A percentile compares a stretch with the other conserved stretches of the same genome.
These are phyloP conservation scores for Mesoligia furuncula DNA, from an alignment of 2,888 invertebrate genomes.

Conservation along the genomic window DNA sequence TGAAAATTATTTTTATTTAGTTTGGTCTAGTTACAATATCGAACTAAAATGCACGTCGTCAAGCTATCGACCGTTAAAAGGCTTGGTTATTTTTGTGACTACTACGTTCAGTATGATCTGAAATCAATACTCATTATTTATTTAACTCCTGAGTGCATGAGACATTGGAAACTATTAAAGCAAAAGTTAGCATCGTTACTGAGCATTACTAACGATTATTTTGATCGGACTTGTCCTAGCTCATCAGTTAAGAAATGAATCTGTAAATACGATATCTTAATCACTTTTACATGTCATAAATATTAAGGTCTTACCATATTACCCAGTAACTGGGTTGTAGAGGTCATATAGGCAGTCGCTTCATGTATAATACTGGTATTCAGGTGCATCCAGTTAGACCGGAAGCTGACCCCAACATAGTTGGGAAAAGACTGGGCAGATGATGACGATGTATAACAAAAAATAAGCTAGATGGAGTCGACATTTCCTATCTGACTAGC, in stretches of 20 bases:
- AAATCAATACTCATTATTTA: slow-evolving; percentile 32
- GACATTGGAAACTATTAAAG: not conserved
- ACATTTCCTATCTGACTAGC: not conserved
- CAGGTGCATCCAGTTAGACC: no score
- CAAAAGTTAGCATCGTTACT: not conserved
- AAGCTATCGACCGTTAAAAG: slow-evolving; percentile 9
- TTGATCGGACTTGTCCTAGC: not conserved
- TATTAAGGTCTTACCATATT: not conserved
- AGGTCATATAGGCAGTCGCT: no score
- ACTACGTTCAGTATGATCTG: not conserved
- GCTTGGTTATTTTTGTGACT: not conserved
- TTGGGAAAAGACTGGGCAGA: no score
- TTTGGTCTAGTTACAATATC: no score
- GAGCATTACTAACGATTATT: not conserved
- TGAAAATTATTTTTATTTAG: no score
- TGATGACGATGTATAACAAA: no score
- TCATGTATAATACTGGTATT: no score
- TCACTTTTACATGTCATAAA: not conserved
- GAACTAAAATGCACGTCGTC: no score
- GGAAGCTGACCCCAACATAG: no score
- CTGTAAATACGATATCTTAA: not conserved
- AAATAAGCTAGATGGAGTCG: not conserved
- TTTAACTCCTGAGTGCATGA: slow-evolving; percentile 6
- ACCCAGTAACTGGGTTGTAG: no score
- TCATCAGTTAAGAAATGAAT: not conserved